A percentile compares a stretch with the other conserved stretches of the same genome.
phyloP scores from a whole-genome alignment of 2,888 invertebrate genomes.

The Ectemnius cavifrons region DNA sequence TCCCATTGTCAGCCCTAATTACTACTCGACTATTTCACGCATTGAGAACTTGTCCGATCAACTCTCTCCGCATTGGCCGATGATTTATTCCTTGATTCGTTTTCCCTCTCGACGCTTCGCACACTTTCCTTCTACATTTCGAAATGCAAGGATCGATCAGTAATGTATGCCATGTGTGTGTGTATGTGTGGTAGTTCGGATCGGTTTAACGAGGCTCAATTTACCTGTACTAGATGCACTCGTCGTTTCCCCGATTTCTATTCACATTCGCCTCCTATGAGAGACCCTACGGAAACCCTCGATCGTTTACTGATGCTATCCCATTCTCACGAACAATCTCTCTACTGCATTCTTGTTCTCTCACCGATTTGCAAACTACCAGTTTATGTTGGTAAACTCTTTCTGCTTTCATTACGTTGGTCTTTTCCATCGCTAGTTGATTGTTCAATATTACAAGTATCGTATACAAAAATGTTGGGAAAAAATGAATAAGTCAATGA shows the following conservation, averaged over 20 bases:
- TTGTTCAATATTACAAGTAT: no score
- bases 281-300: constrained; percentile 43
- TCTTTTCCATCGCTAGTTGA: no score
- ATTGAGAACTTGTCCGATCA: not conserved
- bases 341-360: no score
- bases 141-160: constrained; percentile 2
- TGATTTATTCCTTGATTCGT: no score
- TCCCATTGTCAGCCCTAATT: constrained; percentile 2
- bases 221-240: constrained; percentile 36
- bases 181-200: constrained; percentile 16
- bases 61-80: not conserved
- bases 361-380: no score
- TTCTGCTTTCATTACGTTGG: no score
- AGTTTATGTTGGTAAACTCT: no score
- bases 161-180: constrained; percentile 34
- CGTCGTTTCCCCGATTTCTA: constrained; percentile 44
- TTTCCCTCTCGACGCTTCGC: no score
- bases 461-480: no score
- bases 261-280: constrained; percentile 41
- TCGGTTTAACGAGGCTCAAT: constrained; percentile 40
- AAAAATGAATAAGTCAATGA: no score
- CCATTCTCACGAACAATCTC: not conserved
- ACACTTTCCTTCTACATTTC: no score
- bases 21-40: not conserved
- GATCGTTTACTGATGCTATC: constrained; percentile 35